These are phyloP conservation scores for Xylota segnis DNA, from an alignment of 2,888 invertebrate species.

Conservation along the genomic window DNA sequence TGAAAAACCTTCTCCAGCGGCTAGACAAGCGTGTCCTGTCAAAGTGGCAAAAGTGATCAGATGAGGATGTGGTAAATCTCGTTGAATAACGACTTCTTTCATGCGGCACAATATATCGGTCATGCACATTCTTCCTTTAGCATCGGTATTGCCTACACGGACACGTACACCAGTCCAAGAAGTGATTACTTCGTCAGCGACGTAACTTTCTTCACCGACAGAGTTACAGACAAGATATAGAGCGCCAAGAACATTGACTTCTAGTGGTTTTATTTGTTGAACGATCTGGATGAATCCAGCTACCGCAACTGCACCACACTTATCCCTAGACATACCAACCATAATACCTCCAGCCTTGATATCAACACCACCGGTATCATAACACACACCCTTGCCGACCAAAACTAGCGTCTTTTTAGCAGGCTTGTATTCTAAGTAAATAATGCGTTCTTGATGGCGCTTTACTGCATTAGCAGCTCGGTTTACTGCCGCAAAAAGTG, in stretches of 20 bases:
- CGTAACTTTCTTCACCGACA: slow-evolving; percentile 94
- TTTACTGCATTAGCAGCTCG: slow-evolving; percentile 90
- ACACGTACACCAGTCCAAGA: slow-evolving; percentile 93
- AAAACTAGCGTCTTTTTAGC: slow-evolving; percentile 90
- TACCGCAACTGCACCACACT: slow-evolving; percentile 97
- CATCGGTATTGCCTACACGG: slow-evolving; percentile 96
- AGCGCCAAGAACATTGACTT: slow-evolving; percentile 92
- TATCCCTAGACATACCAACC: slow-evolving; percentile 96
- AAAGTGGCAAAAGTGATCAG: slow-evolving; percentile 96
- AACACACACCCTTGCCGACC: slow-evolving; percentile 97
- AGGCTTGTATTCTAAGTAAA: slow-evolving; percentile 91
- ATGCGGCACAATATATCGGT: slow-evolving; percentile 93
- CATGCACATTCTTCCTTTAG: slow-evolving; percentile 97
- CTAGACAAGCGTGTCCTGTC: slow-evolving; percentile 92
- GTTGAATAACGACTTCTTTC: slow-evolving; percentile 87
- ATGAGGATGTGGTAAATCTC: slow-evolving; percentile 90
- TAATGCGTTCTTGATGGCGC: slow-evolving; percentile 89
- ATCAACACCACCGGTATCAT: slow-evolving; percentile 94
- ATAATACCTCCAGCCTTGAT: slow-evolving; percentile 92
- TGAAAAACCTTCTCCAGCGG: slow-evolving; percentile 89
- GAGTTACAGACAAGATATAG: slow-evolving; percentile 96
- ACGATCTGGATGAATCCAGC: slow-evolving; percentile 95
- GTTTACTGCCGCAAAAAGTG: slow-evolving; percentile 92
- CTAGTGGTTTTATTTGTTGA: slow-evolving; percentile 86
- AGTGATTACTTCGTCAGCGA: slow-evolving; percentile 95